Evolutionary conservation across 2,797 vertebrate genomes (phyloP).

Genomic region (Allochrocebus solatus): DNA sequence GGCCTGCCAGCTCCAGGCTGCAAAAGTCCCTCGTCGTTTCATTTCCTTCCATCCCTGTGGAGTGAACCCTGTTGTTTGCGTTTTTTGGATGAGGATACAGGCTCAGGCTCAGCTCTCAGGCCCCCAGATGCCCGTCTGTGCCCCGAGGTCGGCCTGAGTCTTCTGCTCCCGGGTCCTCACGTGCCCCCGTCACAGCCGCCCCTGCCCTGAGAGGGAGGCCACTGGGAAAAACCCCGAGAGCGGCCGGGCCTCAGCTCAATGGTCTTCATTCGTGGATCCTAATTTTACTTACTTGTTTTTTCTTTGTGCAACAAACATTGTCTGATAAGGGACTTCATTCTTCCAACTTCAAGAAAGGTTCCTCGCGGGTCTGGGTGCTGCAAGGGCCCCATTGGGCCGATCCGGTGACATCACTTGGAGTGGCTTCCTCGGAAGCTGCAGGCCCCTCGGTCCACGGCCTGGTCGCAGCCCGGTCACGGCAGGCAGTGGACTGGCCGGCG

Average conservation of each 20-base stretch:
- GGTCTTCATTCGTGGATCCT: background rate
- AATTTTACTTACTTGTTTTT: too few relatives aligned
- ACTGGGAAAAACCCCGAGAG: background rate
- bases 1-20: background rate
- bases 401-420: background rate
- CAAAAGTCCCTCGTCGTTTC: background rate
- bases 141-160: background rate
- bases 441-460: rapidly evolving
- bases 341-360: background rate
- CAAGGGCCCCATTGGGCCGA: background rate
- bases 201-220: background rate
- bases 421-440: background rate
- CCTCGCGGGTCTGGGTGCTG: background rate
- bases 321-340: background rate
- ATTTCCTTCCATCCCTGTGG: background rate
- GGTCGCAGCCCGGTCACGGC: rapidly evolving
- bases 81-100: background rate
- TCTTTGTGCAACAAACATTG: background rate
- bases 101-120: background rate
- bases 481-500: background rate
- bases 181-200: background rate
- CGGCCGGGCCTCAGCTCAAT: background rate
- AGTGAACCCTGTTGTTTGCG: rapidly evolving
- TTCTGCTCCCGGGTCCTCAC: background rate
- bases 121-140: background rate